Evolutionary conservation across 2,113 vertebrate species (phyloP).

Genomic region (Crotalus helleri): DNA sequence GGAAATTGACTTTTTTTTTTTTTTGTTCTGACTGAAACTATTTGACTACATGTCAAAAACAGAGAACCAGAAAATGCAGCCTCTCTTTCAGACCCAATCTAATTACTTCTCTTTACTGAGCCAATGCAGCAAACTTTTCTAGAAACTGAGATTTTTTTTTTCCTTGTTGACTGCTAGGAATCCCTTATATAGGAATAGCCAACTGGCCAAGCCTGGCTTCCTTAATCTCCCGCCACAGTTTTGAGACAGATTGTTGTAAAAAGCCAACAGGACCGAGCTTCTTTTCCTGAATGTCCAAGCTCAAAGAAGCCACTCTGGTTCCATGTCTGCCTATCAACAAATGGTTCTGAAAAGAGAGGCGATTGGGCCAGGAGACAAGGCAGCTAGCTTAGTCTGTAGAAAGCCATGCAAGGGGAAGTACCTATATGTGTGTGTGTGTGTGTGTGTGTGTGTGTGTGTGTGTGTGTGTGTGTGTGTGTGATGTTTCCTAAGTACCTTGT

Average conservation of each 20-base stretch:
- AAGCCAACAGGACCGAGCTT: not conserved
- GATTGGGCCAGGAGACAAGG: not conserved
- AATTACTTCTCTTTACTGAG: not conserved
- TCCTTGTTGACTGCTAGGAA: not conserved
- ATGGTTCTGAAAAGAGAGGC: not conserved
- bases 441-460: too few species aligned
- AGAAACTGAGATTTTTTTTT: not conserved
- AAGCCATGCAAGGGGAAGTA: not conserved
- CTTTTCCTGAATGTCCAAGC: not conserved
- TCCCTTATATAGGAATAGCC: not conserved
- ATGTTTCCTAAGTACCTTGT: constrained; percentile 8
- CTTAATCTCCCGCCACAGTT: too few species aligned
- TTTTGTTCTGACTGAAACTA: not conserved
- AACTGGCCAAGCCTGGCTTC: not conserved
- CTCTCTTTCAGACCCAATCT: too few species aligned
- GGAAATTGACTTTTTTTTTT: not conserved
- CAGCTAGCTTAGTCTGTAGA: not conserved
- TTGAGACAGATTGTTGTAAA: not conserved
- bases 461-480: too few species aligned
- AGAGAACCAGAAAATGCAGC: not conserved
- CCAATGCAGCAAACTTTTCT: not conserved
- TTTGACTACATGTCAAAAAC: not conserved
- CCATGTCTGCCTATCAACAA: not conserved
- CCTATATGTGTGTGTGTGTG: not conserved
- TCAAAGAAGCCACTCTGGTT: not conserved